Percentiles rank a stretch among this genome's conserved stretches.
Evolutionary conservation across 2,797 vertebrate species (phyloP).

Genomic region (Setipinna tenuifilis): DNA sequence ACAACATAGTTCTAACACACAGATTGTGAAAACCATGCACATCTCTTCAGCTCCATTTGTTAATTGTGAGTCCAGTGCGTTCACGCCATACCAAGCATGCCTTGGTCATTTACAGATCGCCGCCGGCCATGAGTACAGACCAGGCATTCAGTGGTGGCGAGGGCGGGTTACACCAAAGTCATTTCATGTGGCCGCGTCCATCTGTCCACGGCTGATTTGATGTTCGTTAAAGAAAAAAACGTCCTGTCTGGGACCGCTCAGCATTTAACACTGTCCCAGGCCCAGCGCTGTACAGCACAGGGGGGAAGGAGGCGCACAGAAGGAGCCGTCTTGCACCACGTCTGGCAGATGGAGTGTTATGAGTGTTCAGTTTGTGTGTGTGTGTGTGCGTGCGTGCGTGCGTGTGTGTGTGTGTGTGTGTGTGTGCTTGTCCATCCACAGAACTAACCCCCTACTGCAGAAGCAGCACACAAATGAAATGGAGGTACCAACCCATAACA

Average conservation of each 20-base stretch:
- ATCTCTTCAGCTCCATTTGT: background rate
- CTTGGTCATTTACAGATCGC: background rate
- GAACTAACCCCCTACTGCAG: no score
- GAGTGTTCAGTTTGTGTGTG: background rate
- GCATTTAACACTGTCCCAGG: background rate
- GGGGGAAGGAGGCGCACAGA: background rate
- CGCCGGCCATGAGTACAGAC: background rate
- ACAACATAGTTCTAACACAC: background rate
- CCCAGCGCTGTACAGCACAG: background rate
- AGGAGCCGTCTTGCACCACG: background rate
- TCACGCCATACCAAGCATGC: background rate
- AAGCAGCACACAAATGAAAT: no score
- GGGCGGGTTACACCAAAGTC: background rate
- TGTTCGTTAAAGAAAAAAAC: background rate
- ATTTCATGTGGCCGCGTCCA: background rate
- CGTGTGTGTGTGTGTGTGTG: no score
- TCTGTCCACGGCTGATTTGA: background rate
- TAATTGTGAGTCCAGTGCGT: background rate
- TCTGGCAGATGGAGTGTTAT: background rate
- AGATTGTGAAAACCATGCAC: background rate
- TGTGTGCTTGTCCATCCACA: no score
- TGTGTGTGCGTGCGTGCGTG: no score
- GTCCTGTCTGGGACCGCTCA: background rate
- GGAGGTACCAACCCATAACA: no score
- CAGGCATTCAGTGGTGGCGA: background rate